Percentiles rank a stretch among this genome's conserved stretches.
phyloP scores from a whole-genome alignment of 2,113 vertebrate species.

The Crypturellus undulatus region DNA sequence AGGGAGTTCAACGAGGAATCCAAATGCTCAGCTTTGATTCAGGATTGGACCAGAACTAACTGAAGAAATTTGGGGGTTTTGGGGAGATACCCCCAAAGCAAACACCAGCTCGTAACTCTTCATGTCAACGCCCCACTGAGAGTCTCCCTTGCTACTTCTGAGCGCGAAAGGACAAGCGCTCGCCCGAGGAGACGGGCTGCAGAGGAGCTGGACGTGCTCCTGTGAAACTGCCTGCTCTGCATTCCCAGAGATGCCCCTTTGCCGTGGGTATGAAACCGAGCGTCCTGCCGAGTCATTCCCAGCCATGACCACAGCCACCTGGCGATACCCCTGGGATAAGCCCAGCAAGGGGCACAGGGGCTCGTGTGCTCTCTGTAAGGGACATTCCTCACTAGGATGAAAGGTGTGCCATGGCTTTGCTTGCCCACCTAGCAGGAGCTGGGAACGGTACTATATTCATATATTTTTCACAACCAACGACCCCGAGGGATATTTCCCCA shows the following conservation, averaged over 20 bases:
- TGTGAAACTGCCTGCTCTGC: background rate
- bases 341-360: background rate
- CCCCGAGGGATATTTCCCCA: background rate
- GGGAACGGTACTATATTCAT: background rate
- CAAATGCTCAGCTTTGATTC: background rate
- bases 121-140: accelerated
- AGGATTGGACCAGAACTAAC: background rate
- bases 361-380: background rate
- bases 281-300: too few species aligned
- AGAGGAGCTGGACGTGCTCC: background rate
- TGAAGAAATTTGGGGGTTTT: background rate
- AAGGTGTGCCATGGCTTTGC: background rate
- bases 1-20: background rate
- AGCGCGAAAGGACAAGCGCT: background rate
- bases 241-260: background rate
- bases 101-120: background rate
- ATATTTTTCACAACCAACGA: background rate
- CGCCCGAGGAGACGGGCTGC: background rate
- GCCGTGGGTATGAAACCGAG: background rate
- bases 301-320: background rate
- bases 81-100: background rate
- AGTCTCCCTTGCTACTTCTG: too few species aligned
- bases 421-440: background rate
- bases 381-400: background rate
- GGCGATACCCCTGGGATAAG: background rate